Conservation (phyloP, 2,797 vertebrate genomes). For the Limosa lapponica region DNA sequence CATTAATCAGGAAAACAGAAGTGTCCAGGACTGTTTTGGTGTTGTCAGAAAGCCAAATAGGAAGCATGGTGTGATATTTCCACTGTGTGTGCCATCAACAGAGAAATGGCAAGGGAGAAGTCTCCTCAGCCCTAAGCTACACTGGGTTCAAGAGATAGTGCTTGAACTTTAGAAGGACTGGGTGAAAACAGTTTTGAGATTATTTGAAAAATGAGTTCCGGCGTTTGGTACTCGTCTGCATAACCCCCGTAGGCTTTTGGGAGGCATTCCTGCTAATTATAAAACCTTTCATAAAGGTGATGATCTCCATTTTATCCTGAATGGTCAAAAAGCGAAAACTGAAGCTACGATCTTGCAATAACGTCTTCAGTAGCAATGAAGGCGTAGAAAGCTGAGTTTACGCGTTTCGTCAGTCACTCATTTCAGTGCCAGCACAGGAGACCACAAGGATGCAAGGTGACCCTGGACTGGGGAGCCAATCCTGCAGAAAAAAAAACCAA, state of each 20-base stretch:
- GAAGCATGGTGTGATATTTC: not conserved
- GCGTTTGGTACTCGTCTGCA: not conserved
- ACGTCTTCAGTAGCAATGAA: not conserved
- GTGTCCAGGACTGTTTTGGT: not conserved
- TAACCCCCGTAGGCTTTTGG: not conserved
- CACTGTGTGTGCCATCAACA: not conserved
- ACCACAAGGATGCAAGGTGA: not conserved
- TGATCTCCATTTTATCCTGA: not conserved
- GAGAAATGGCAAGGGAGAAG: not conserved
- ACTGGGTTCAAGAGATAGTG: not conserved
- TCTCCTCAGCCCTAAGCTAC: not conserved
- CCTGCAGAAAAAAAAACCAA: not conserved
- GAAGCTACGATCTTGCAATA: accelerated
- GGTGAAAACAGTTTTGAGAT: not conserved
- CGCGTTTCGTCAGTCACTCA: not conserved
- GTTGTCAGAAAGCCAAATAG: slow-evolving; percentile 34
- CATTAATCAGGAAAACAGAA: slow-evolving; percentile 45
- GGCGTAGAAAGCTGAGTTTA: not conserved
- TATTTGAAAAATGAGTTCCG: not conserved
- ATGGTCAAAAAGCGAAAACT: accelerated
- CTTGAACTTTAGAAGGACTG: not conserved
- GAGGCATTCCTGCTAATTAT: not conserved
- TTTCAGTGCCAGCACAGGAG: not conserved
- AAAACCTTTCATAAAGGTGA: not conserved
- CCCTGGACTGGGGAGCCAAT: not conserved